Base-by-base conservation (phyloP, 2,797 vertebrate species). In the Clamator glandarius region DNA sequence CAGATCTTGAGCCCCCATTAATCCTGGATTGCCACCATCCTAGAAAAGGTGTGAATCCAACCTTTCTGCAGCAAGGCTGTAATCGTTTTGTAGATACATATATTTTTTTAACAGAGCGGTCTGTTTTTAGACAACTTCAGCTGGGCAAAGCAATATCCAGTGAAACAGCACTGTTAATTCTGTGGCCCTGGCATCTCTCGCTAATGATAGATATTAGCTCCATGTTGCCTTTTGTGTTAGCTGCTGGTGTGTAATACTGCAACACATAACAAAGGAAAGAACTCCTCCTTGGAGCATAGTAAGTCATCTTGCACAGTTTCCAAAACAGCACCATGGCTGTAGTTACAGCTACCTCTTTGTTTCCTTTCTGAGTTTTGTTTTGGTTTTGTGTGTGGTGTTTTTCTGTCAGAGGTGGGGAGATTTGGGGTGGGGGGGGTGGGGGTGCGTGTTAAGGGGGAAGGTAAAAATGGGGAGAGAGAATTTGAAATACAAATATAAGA, bases 301-400 rank as follows among this genome's bases (percentile, higher is more conserved):
- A 33, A 74, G 78, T 59, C 83, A 42, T 63, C 72, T 81, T 28
- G 44, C 78, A 89, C 61, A 79, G 42, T 87, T 92, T 79, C 73
- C 87, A 75, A 70, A 83, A n/a, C 93, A 75, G 95, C 86, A 2
- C 79, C 72, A 4, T 84, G 64, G 82, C 92, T 90, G 78, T 68
- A 62, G 87, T 95, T 95, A 46, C 1, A 3, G 96, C 97, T 97
- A 92, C 97, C 96, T 97, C 97, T 96, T 92, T 58, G 75, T 96
- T 96, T 95, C 79, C 73, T 62, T 15, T 84, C 77, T 93, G 90
- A 83, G 87, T 79, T 95, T 92, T 73, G 81, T 76, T 96, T 61
- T 92, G 73, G 51, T 84, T 86, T 84, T 50, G 31, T 55, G 8
- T 54, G 72, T 66, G 44, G 42, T 89, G 58, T 78, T 89, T 76